Evolutionary conservation across 2,113 vertebrate genomes (phyloP).

Genomic region (Crypturellus undulatus): DNA sequence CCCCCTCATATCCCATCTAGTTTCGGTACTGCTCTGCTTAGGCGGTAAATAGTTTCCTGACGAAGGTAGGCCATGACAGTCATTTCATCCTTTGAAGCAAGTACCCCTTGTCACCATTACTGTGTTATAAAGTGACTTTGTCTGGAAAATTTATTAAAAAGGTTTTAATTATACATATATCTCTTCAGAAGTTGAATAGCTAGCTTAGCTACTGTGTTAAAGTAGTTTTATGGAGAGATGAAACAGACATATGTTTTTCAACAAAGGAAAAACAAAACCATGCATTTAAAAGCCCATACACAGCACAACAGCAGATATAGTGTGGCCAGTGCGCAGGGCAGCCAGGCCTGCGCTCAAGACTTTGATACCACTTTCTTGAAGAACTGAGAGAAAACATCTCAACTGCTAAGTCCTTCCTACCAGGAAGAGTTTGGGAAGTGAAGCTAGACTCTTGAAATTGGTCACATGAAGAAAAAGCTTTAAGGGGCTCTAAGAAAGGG

Average conservation of each 20-base stretch:
- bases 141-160: not conserved
- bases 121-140: not conserved
- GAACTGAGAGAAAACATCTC: not conserved
- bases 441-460: not conserved
- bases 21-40: not conserved
- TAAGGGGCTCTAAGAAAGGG: too few species aligned
- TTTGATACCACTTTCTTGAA: not conserved
- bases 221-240: not conserved
- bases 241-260: accelerated
- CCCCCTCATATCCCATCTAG: not conserved
- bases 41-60: not conserved
- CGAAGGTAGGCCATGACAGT: not conserved
- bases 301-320: not conserved
- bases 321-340: accelerated
- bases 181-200: not conserved
- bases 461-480: too few species aligned
- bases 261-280: not conserved
- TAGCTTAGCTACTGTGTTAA: not conserved
- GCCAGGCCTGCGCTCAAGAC: not conserved
- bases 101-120: not conserved
- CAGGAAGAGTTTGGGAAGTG: accelerated
- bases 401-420: not conserved
- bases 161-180: not conserved
- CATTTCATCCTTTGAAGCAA: not conserved
- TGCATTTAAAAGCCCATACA: accelerated